Evolutionary conservation across 2,888 invertebrate genomes (phyloP).

Genomic region (Drosophila kokeensis): DNA sequence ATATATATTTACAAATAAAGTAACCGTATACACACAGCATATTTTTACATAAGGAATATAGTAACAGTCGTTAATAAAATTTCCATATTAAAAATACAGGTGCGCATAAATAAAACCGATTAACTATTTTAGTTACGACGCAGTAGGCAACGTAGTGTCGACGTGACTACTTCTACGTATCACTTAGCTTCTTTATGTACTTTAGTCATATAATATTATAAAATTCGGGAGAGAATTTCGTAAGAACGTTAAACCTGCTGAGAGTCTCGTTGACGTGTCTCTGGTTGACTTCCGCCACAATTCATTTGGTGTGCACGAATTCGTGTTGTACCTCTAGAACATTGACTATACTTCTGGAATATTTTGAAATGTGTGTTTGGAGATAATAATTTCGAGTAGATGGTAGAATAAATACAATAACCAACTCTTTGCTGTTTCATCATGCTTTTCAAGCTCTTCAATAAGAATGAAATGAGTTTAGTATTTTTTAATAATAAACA

Average conservation of each 20-base stretch:
- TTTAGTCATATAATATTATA: conserved; percentile 61
- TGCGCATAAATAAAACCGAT: not conserved
- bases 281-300: conserved; percentile 22
- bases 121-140: conserved; percentile 34
- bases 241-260: conserved; percentile 47
- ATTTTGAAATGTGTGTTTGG: not conserved
- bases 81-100: conserved; percentile 6
- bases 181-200: conserved; percentile 30
- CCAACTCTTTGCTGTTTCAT: not conserved
- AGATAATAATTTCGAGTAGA: conserved; percentile 3
- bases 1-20: not conserved
- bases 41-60: not conserved
- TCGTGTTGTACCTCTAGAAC: conserved; percentile 32
- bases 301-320: conserved; percentile 14
- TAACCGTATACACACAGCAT: not conserved
- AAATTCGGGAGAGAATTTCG: conserved; percentile 67
- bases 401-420: not conserved
- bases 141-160: conserved; percentile 43
- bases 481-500: not conserved
- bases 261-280: conserved; percentile 35
- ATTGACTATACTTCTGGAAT: conserved; percentile 35
- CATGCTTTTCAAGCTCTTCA: not conserved
- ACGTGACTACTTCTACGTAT: conserved; percentile 59
- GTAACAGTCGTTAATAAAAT: conserved; percentile 2
- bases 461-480: too few species aligned